Evolutionary conservation across 1,140 invertebrate species (phyloP).

Genomic region (Megalopta genalis): DNA sequence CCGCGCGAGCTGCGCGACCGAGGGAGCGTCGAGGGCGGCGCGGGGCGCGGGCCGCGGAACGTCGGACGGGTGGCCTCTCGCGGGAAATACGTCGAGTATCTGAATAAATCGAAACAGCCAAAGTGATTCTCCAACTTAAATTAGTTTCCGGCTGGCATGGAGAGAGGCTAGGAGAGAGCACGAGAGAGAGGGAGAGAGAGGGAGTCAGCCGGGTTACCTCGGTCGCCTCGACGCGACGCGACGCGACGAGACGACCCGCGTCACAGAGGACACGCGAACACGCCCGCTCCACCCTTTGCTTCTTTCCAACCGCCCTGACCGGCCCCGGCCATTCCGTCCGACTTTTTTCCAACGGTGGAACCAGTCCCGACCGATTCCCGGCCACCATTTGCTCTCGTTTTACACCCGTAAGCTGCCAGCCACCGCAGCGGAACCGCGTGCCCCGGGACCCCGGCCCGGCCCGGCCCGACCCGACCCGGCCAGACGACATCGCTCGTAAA

Average conservation of each 20-base stretch:
- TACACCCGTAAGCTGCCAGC: conserved; percentile 13
- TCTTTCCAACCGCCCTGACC: conserved; percentile 27
- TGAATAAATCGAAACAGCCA: conserved; percentile 79
- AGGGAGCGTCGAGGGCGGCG: neutral
- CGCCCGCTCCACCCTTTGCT: conserved; percentile 36
- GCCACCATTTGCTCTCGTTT: conserved; percentile 41
- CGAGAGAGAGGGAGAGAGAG: no score
- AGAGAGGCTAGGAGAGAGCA: conserved; percentile 44
- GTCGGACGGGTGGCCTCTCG: conserved; percentile 58
- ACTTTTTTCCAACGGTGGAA: conserved; percentile 49
- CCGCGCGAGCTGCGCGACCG: neutral
- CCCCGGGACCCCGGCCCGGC: no score
- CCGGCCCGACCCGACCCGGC: no score
- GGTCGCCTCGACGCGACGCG: neutral
- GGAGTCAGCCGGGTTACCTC: neutral
- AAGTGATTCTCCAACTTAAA: conserved; percentile 79
- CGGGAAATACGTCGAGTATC: conserved; percentile 77
- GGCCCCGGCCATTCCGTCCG: no score
- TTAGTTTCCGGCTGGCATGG: conserved; percentile 74
- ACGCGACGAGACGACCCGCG: neutral
- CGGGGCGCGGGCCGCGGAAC: neutral
- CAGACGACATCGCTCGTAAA: conserved; percentile 9
- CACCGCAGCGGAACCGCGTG: neutral
- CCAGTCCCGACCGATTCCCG: conserved; percentile 58
- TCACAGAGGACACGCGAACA: conserved; percentile 58